These are phyloP conservation scores for Ptilorrhoa leucosticta DNA, from an alignment of 2,113 vertebrate species.

Conservation along the genomic window DNA sequence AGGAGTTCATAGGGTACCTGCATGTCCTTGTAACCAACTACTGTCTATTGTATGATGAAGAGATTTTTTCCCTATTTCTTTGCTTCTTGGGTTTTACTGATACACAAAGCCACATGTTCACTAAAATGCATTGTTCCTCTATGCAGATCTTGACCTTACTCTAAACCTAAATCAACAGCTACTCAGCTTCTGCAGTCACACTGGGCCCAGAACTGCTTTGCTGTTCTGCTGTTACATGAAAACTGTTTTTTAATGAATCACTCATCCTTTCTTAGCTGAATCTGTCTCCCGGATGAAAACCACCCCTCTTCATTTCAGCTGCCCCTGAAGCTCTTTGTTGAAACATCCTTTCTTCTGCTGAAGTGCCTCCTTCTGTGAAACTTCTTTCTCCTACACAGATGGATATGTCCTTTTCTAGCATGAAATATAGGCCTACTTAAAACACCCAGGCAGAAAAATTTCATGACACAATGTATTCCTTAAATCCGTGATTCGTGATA, in stretches of 20 bases:
- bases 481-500: not conserved
- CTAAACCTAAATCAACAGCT: not conserved
- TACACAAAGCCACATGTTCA: rapidly evolving
- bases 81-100: not conserved
- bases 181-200: not conserved
- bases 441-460: not conserved
- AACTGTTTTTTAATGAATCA: not conserved
- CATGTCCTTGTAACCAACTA: not conserved
- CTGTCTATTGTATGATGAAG: not conserved
- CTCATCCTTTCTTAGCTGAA: not conserved
- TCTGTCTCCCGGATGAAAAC: not conserved
- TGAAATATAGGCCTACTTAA: not conserved
- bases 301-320: not conserved
- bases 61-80: not conserved
- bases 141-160: not conserved
- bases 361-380: not conserved
- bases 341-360: not conserved
- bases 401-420: not conserved
- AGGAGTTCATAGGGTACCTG: not conserved
- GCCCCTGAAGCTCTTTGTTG: not conserved
- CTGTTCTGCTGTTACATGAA: not conserved
- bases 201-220: not conserved
- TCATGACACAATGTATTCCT: not conserved
- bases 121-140: not conserved
- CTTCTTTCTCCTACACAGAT: not conserved